Evolutionary conservation across 1,140 invertebrate genomes (phyloP).

Genomic region (Eciton burchellii): DNA sequence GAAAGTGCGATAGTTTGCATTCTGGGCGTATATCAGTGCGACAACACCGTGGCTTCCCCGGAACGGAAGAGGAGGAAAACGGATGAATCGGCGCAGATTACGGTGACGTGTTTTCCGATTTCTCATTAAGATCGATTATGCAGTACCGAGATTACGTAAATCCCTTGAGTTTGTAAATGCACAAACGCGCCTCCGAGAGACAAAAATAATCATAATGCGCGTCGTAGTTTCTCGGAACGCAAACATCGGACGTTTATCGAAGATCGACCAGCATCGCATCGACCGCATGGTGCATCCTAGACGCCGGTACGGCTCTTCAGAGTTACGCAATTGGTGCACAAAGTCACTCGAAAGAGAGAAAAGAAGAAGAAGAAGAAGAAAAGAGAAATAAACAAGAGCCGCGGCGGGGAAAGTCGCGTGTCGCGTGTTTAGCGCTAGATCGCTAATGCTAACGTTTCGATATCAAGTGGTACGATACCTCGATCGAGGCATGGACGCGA

Average conservation of each 20-base stretch:
- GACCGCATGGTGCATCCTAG: not conserved
- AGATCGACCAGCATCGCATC: conserved; percentile 1
- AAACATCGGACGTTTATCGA: not conserved
- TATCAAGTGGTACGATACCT: not conserved
- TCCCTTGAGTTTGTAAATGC: conserved; percentile 28
- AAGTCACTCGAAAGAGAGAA: conserved; percentile 12
- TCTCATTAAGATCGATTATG: conserved; percentile 20
- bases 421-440: conserved; percentile 33
- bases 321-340: conserved; percentile 64
- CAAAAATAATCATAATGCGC: conserved; percentile 21
- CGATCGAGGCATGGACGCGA: conserved; percentile 12
- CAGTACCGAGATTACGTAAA: conserved; percentile 31
- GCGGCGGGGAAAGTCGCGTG: conserved; percentile 62
- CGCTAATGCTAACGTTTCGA: conserved; percentile 41
- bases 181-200: not conserved
- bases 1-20: not conserved
- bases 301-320: conserved; percentile 65
- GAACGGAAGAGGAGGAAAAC: not conserved
- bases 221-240: not conserved
- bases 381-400: conserved; percentile 46
- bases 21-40: not conserved
- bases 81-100: conserved; percentile 22
- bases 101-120: conserved; percentile 33
- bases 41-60: conserved; percentile 9
- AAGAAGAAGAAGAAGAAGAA: not conserved